Evolutionary conservation across 2,113 vertebrate species (phyloP), one percentile per base, ranked within the genome.

Genomic region (Calonectris borealis): DNA sequence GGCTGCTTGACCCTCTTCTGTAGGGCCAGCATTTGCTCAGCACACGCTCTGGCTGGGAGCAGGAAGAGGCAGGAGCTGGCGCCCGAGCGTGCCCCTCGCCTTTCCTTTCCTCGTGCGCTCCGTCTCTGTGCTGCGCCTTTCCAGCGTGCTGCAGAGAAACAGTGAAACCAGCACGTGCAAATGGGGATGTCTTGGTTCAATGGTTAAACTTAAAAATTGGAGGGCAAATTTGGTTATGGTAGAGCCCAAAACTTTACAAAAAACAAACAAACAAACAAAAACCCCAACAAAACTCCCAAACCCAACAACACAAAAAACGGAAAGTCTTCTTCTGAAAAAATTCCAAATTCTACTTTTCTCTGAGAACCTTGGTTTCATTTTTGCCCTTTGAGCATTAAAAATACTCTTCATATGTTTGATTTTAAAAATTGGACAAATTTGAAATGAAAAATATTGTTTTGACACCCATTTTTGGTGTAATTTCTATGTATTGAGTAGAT

Each of bases 1-100:
- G 25, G 34, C 34, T 48, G 15, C 51, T 16, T 36, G 34, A 32
- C 7, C 10, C 21, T 21, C 29, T 80, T 38, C 42, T 86, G 51
- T 24, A 31, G 58, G 24, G 64, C 68, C 16, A 19, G 31, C 1
- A 1, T 60, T 77, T 82, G 62, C 69, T 64, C 32, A 64, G 66
- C 19, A 10, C 0, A 0, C 0, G 4, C 26, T 81, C 19, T 51
- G 0, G 9, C 11, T 40, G 34, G 62, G 36, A 72, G 24, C 20
- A 69, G 38, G 49, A 64, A 27, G 51, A 60, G 48, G 7, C 24
- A 22, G 62, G 49, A 51, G 49, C 61, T 75, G 66, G 14, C 1
- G 2, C 36, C 44, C 0, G 2, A 31, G 36, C 0, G 0, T 42
- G 42, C 11, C 49, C 9, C 29, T 76, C 4, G 0, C n/a, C 31